Conservation (phyloP, 2,113 vertebrate species). For the Callocephalon fimbriatum region DNA sequence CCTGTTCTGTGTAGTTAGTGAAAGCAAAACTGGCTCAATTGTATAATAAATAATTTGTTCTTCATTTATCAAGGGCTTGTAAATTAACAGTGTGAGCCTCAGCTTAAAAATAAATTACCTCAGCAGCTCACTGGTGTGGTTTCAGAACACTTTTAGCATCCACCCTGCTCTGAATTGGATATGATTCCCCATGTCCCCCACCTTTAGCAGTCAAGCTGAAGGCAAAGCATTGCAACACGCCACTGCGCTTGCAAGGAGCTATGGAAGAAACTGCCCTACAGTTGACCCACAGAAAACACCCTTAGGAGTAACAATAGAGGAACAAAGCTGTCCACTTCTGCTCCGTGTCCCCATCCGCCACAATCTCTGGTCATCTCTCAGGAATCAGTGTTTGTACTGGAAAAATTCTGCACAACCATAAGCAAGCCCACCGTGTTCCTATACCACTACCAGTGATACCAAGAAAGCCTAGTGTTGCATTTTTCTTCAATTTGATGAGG, state of each 20-base stretch:
- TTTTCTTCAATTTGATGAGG: neutral
- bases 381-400: neutral
- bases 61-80: neutral
- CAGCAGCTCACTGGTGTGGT: neutral
- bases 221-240: neutral
- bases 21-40: constrained; percentile 3
- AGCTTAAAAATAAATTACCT: constrained; percentile 33
- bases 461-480: neutral
- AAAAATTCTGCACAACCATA: neutral
- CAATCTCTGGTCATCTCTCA: neutral
- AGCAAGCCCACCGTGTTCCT: neutral
- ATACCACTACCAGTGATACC: neutral
- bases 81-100: constrained; percentile 3
- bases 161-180: neutral
- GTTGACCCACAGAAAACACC: neutral
- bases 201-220: neutral
- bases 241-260: neutral
- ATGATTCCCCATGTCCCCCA: neutral
- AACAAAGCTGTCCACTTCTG: neutral
- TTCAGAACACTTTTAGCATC: constrained; percentile 4
- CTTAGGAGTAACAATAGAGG: neutral
- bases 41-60: constrained; percentile 16
- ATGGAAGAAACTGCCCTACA: neutral
- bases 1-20: neutral
- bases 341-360: neutral